These are phyloP conservation scores for Notocelia uddmanniana DNA, from an alignment of 2,888 invertebrate species.

Conservation along the genomic window DNA sequence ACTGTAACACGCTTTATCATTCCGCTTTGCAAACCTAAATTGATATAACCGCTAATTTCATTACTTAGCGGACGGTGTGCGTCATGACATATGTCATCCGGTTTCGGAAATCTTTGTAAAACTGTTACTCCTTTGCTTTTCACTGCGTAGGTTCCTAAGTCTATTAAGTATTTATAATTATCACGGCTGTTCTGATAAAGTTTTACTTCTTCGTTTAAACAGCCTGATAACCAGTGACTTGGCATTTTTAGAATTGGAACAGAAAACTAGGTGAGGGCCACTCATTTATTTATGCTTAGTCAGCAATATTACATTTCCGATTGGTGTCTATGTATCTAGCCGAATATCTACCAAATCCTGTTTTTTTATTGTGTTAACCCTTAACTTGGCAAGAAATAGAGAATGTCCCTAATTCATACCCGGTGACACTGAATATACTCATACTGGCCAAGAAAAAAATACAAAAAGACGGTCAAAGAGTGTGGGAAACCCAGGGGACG, in stretches of 20 bases:
- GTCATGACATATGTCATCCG: constrained; percentile 3
- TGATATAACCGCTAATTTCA: constrained; percentile 40
- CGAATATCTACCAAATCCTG: neutral
- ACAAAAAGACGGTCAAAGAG: too few species aligned
- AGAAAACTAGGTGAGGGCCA: constrained; percentile 32
- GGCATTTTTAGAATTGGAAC: constrained; percentile 24
- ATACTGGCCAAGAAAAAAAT: too few species aligned
- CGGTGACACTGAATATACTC: too few species aligned
- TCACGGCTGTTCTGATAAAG: too few species aligned
- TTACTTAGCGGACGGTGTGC: constrained; percentile 21
- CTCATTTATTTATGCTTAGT: constrained; percentile 28
- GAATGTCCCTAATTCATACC: too few species aligned
- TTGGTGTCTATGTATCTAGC: neutral
- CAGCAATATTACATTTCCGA: constrained; percentile 2
- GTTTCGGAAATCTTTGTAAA: constrained; percentile 5
- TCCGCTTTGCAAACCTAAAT: constrained; percentile 39
- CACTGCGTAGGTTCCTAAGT: neutral
- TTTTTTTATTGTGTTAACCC: neutral
- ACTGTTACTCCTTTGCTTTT: neutral
- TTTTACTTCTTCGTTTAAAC: constrained; percentile 8
- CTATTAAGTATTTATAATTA: neutral
- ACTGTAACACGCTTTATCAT: constrained; percentile 57
- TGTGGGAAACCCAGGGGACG: too few species aligned
- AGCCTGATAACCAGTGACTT: constrained; percentile 17
- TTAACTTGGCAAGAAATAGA: too few species aligned